Conservation (phyloP, 2,888 invertebrate species). For the Bembecia ichneumoniformis region DNA sequence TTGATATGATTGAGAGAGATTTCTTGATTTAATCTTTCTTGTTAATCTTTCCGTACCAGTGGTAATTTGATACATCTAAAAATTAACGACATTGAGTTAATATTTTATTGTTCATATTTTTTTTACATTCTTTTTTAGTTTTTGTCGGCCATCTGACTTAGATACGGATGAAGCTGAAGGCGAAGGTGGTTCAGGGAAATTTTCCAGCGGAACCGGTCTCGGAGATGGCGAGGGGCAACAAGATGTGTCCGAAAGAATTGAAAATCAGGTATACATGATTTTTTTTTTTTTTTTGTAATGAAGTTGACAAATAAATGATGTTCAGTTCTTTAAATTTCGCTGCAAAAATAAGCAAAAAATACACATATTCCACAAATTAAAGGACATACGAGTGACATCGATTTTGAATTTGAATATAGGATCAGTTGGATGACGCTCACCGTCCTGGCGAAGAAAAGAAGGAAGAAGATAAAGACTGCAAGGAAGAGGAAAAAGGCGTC, state of each 20-base stretch:
- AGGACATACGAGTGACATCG: no score
- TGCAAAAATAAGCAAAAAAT: not conserved
- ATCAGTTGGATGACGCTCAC: constrained; percentile 92
- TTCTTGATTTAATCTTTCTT: no score
- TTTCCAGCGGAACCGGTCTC: constrained; percentile 86
- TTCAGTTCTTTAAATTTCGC: not conserved
- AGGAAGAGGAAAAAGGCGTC: constrained; percentile 92
- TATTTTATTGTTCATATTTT: no score
- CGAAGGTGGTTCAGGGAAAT: constrained; percentile 71
- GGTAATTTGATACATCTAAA: no score
- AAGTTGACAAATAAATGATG: not conserved
- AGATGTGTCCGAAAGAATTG: constrained; percentile 95
- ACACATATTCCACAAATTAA: no score
- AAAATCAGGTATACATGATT: constrained; percentile 56
- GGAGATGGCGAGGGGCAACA: constrained; percentile 94
- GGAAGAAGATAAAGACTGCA: constrained; percentile 81
- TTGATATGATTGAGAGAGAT: no score
- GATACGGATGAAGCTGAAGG: constrained; percentile 83
- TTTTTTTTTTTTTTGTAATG: no score
- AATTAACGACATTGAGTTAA: no score
- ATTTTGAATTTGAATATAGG: constrained; percentile 70
- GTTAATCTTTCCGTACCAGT: no score
- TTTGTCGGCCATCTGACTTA: constrained; percentile 91
- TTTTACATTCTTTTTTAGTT: constrained; percentile 70
- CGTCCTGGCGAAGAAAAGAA: constrained; percentile 84